Base-by-base conservation (phyloP, 37 sponge, comb jelly and placozoan genomes). In the Tethya wilhelma region DNA sequence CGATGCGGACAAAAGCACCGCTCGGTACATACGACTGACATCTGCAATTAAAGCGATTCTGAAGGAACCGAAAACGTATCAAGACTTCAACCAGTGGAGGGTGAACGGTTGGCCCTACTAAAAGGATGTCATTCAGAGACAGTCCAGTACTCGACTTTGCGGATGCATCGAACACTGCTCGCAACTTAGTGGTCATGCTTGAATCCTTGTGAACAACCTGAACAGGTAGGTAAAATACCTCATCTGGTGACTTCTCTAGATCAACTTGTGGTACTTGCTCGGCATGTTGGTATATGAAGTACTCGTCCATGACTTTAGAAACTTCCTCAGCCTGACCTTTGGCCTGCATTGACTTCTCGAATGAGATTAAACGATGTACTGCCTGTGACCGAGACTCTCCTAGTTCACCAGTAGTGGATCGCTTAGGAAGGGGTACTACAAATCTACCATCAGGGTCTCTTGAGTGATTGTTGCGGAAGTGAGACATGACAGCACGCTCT, bases 361-460 rank as follows among this genome's bases (percentile, higher is more conserved):
- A 53, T 30, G 76, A 75, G 44, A 84, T 38, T 36, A 75, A 84
- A 5, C 69, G 38, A 14, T 77, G 56, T 22, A 84, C 84, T n/a
- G 84, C 84, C 28, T 74, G 77, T 25, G 84, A 66, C 32, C 77
- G 46, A 41, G 84, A 75, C 42, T 84, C 84, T 41, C 84, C 84
- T n/a, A 84, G 12, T n/a, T 33, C 22, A 28, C 41, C n/a, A 32
- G 56, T 23, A 8, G 29, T 23, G 29, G 77, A 25, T n/a, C 56
- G 32, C 32, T 75, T 84, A 56, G 75, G 77, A 37, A 84, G 42
- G 0, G 84, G 76, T 14, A 84, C 84, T 26, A 73, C 26, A 41
- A 84, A 84, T 75, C 84, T 41, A 12, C 84, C 84, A 53, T 44
- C 30, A 36, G 34, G 42, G 1, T 31, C 58, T 44, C 84, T 59